phyloP scores from a whole-genome alignment of 2,113 vertebrate species.

The Meles meles region DNA sequence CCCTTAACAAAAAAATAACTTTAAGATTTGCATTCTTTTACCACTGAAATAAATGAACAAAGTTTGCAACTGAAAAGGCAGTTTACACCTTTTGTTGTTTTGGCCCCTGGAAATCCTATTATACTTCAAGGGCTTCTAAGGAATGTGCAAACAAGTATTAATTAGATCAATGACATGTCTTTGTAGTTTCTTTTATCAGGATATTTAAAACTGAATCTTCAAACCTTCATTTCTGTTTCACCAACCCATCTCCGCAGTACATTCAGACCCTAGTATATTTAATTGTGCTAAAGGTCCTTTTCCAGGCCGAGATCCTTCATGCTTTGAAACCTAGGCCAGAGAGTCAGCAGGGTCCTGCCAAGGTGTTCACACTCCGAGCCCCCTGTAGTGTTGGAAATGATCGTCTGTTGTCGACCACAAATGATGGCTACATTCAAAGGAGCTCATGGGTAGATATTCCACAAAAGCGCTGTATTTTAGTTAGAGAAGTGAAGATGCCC shows the following conservation, averaged over 20 bases:
- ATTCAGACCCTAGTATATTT: slow-evolving; percentile 75
- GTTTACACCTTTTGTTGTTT: slow-evolving; percentile 86
- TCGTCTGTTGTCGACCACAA: background rate
- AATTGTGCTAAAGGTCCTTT: slow-evolving; percentile 70
- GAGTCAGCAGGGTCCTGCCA: slow-evolving; percentile 42
- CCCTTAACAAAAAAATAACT: slow-evolving; percentile 80
- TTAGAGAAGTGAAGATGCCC: background rate
- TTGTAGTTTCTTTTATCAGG: slow-evolving; percentile 84
- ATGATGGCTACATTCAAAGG: background rate
- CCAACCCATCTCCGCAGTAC: slow-evolving; percentile 79
- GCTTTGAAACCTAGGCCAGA: slow-evolving; percentile 57
- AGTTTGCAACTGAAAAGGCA: slow-evolving; percentile 89
- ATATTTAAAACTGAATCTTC: slow-evolving; percentile 85
- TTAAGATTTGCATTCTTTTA: slow-evolving; percentile 83
- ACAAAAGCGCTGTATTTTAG: background rate
- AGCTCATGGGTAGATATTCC: background rate
- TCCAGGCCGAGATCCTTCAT: slow-evolving; percentile 64
- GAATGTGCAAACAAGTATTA: slow-evolving; percentile 85
- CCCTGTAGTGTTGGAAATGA: slow-evolving; percentile 7
- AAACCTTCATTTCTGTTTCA: slow-evolving; percentile 85
- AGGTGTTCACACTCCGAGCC: slow-evolving; percentile 21
- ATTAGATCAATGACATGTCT: slow-evolving; percentile 83
- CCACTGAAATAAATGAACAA: slow-evolving; percentile 81
- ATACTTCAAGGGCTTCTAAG: slow-evolving; percentile 82
- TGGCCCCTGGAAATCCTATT: slow-evolving; percentile 83